phyloP scores from a whole-genome alignment of 2,113 vertebrate species.

The Struthidea cinerea region DNA sequence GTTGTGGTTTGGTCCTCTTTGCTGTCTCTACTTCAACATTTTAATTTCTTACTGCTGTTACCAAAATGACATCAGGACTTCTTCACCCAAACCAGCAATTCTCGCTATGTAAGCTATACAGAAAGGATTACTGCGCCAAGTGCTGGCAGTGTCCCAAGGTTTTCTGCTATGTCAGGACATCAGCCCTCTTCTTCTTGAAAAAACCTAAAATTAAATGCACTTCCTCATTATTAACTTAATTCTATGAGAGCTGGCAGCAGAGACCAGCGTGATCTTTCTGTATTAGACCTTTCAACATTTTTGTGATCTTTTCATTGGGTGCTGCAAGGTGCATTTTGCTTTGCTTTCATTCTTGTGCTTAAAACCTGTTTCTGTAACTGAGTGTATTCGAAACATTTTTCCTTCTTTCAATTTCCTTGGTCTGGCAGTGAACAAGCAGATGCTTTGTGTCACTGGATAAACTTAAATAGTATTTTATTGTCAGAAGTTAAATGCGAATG shows the following conservation, averaged over 20 bases:
- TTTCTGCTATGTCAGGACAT: slow-evolving; percentile 37
- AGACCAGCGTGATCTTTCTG: not conserved
- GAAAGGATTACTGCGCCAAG: not conserved
- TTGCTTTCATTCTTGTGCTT: not conserved
- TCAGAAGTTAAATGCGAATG: not conserved
- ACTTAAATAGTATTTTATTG: not conserved
- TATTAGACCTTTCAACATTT: not conserved
- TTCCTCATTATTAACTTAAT: not conserved
- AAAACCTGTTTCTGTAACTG: not conserved
- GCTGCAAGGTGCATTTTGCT: not conserved
- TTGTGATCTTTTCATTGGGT: not conserved
- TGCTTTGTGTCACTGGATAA: not conserved
- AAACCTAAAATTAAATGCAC: not conserved
- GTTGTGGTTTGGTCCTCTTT: not conserved
- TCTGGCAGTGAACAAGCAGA: not conserved
- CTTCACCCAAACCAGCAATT: not conserved
- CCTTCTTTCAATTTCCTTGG: not conserved
- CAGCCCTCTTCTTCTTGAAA: not conserved
- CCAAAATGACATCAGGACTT: not conserved
- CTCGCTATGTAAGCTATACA: not conserved
- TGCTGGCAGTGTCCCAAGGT: not conserved
- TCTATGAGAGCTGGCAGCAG: not conserved
- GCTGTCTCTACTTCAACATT: not conserved
- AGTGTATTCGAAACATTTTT: not conserved
- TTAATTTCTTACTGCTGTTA: not conserved